phyloP scores from a whole-genome alignment of 2,888 invertebrate genomes.

The Synanthedon andrenaeformis region DNA sequence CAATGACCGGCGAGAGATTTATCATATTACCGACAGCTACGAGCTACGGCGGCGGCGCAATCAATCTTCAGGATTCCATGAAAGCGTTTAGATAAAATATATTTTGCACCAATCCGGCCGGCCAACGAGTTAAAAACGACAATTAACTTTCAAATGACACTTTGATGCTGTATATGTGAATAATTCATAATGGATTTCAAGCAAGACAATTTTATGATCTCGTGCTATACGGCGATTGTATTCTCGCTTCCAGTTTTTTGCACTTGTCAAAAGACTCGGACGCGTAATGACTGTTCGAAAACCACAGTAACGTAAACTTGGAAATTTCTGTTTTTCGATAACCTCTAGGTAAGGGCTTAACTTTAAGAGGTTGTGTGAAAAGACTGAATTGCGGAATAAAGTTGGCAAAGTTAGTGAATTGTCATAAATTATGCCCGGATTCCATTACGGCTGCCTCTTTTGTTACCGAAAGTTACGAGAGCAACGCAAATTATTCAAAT shows the following conservation, averaged over 20 bases:
- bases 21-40: background rate
- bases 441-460: conserved; percentile 4
- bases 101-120: background rate
- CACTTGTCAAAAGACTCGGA: no score
- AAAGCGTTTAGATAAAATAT: background rate
- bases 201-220: background rate
- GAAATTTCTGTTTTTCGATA: no score
- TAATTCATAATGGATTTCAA: background rate
- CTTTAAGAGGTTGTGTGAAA: background rate
- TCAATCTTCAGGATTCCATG: background rate
- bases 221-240: background rate
- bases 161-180: background rate
- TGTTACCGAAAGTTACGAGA: conserved; percentile 4
- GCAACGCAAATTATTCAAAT: conserved; percentile 23
- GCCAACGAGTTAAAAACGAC: background rate
- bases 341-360: background rate
- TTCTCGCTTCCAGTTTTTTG: no score
- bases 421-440: conserved; percentile 8
- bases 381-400: background rate
- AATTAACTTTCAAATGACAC: background rate
- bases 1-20: background rate
- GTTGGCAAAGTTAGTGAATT: background rate
- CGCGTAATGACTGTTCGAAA: no score
- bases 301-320: no score
- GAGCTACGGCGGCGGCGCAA: background rate